These are phyloP conservation scores for Pimpla rufipes DNA, from an alignment of 2,888 invertebrate genomes.

Conservation along the genomic window DNA sequence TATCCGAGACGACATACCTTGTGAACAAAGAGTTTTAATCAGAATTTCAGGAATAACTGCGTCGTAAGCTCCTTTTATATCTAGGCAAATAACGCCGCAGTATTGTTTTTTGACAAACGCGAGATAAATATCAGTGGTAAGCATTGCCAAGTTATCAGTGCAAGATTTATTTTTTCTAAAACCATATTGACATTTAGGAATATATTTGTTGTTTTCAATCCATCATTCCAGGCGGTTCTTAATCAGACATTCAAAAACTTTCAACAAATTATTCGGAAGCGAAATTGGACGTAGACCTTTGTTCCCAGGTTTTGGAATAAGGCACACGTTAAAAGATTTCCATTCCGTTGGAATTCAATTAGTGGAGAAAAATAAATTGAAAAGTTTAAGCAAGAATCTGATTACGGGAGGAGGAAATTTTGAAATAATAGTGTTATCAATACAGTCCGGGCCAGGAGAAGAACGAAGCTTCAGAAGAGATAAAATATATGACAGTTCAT, in stretches of 20 bases:
- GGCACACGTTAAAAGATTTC: neutral
- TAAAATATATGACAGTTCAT: neutral
- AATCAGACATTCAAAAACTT: too few relatives aligned
- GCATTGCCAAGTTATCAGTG: conserved; percentile 61
- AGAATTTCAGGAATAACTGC: conserved; percentile 4
- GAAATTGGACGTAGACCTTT: conserved; percentile 58
- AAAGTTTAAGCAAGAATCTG: neutral
- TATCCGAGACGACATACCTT: neutral
- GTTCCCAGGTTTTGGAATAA: conserved; percentile 24
- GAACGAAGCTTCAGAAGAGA: neutral
- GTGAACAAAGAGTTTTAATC: neutral
- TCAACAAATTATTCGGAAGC: too few relatives aligned
- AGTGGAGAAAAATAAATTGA: neutral
- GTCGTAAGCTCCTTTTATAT: too few relatives aligned
- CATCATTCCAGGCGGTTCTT: too few relatives aligned
- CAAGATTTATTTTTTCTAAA: too few relatives aligned
- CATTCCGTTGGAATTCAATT: conserved; percentile 5
- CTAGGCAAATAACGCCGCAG: neutral
- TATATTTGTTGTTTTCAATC: too few relatives aligned
- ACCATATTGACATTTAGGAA: too few relatives aligned
- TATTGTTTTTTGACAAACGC: neutral
- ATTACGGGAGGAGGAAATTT: neutral
- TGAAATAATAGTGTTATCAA: conserved; percentile 29
- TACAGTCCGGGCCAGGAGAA: neutral
- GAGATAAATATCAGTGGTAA: conserved; percentile 62